Evolutionary conservation across 2,797 vertebrate genomes (phyloP).

Genomic region (Thaleichthys pacificus): DNA sequence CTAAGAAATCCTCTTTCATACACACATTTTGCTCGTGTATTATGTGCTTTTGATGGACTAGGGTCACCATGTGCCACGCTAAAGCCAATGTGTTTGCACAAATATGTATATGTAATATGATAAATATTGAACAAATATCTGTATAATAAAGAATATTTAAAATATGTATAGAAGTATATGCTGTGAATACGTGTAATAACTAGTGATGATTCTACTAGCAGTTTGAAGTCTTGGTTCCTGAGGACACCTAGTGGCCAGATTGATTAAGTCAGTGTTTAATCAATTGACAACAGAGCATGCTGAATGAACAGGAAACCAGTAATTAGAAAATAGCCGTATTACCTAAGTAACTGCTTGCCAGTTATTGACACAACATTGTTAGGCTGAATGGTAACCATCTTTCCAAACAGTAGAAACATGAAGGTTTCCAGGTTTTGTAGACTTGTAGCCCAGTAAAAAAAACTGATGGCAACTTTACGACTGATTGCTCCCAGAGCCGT

Average conservation of each 20-base stretch:
- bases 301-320: slow-evolving; percentile 16
- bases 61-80: slow-evolving; percentile 43
- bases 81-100: slow-evolving; percentile 28
- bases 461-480: too few species aligned
- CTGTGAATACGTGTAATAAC: background rate
- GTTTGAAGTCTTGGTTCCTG: background rate
- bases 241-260: slow-evolving; percentile 38
- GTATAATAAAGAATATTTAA: slow-evolving; percentile 13
- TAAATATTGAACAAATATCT: slow-evolving; percentile 21
- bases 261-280: slow-evolving; percentile 55
- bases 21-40: background rate
- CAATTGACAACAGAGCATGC: slow-evolving; percentile 47
- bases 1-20: background rate
- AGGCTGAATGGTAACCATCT: too few species aligned
- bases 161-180: slow-evolving; percentile 7
- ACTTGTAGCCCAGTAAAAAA: too few species aligned
- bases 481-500: too few species aligned
- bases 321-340: too few species aligned
- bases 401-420: too few species aligned
- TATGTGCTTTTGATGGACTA: slow-evolving; percentile 18
- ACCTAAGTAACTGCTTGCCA: too few species aligned
- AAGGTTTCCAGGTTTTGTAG: too few species aligned
- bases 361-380: too few species aligned
- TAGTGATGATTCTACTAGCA: background rate
- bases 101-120: slow-evolving; percentile 31